These are phyloP conservation scores for Sminthurides aquaticus DNA, from an alignment of 2,888 invertebrate genomes.

Conservation along the genomic window DNA sequence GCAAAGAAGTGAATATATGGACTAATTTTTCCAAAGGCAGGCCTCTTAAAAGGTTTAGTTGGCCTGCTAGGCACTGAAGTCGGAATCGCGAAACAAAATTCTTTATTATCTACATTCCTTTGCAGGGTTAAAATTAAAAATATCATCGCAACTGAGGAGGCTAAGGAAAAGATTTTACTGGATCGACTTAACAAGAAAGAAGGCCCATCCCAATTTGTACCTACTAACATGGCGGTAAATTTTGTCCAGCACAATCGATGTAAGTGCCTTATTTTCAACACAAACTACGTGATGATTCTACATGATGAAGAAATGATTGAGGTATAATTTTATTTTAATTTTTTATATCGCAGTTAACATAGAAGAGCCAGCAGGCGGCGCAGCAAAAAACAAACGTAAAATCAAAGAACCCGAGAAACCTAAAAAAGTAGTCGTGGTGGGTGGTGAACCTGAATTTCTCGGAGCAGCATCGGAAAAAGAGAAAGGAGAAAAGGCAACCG, in stretches of 20 bases:
- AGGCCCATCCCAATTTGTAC: constrained; percentile 89
- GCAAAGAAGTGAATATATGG: background rate
- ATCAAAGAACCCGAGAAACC: constrained; percentile 53
- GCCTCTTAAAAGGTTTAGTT: background rate
- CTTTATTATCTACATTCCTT: constrained; percentile 20
- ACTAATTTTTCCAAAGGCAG: constrained; percentile 5
- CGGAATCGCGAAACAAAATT: background rate
- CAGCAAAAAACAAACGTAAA: constrained; percentile 48
- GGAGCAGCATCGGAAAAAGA: constrained; percentile 47
- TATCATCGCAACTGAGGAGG: constrained; percentile 98
- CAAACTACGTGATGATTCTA: background rate
- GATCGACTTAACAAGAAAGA: constrained; percentile 87
- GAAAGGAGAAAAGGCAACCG: constrained; percentile 83
- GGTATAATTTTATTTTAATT: background rate
- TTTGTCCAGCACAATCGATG: constrained; percentile 96
- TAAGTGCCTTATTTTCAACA: constrained; percentile 50
- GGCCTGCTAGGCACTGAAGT: background rate
- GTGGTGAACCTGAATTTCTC: constrained; percentile 44
- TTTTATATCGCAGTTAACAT: constrained; percentile 63
- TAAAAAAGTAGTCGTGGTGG: constrained; percentile 44
- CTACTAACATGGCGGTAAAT: constrained; percentile 96
- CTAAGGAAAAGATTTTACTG: constrained; percentile 82
- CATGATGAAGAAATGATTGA: background rate
- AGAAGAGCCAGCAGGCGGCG: constrained; percentile 59
- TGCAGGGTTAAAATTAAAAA: constrained; percentile 87